Conservation (phyloP, 2,888 invertebrate species). For the Chromoteleia sp. region DNA sequence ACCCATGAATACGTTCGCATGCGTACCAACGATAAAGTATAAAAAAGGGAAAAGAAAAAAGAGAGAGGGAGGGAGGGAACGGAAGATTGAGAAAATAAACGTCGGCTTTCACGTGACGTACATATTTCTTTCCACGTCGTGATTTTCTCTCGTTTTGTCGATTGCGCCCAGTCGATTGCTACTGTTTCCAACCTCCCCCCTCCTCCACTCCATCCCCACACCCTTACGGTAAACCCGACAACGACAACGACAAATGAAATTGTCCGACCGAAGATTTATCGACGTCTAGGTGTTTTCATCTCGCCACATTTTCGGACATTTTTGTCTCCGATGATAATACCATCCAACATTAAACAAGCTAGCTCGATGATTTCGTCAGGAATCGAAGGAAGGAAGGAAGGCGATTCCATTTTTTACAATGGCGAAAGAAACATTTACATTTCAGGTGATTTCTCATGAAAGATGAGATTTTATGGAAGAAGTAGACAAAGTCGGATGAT, state of each 20-base stretch:
- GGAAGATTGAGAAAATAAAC: constrained; percentile 11
- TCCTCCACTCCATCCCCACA: too few species aligned
- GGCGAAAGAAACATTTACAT: too few species aligned
- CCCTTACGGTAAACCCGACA: constrained; percentile 22
- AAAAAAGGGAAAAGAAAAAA: constrained; percentile 6
- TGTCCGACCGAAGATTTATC: constrained; percentile 63
- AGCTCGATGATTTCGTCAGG: constrained; percentile 15
- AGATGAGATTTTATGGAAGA: too few species aligned
- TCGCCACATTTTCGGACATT: constrained; percentile 32
- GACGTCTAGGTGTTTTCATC: constrained; percentile 26
- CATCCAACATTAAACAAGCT: constrained; percentile 10
- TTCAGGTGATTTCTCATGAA: too few species aligned
- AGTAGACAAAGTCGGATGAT: too few species aligned
- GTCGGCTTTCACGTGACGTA: constrained; percentile 12
- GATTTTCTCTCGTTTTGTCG: constrained; percentile 51
- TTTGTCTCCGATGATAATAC: constrained; percentile 33
- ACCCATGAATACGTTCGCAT: constrained; percentile 61
- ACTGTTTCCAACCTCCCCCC: constrained; percentile 29
- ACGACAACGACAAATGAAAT: constrained; percentile 62
- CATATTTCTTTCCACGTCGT: constrained; percentile 44
- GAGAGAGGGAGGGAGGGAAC: neutral
- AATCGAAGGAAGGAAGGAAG: neutral
- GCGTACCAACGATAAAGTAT: neutral
- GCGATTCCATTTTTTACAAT: neutral
- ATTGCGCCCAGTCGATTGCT: constrained; percentile 48